A percentile compares a stretch with the other conserved stretches of the same genome.
These are phyloP conservation scores for Syngnathus typhle DNA, from an alignment of 2,113 vertebrate genomes.

Conservation along the genomic window DNA sequence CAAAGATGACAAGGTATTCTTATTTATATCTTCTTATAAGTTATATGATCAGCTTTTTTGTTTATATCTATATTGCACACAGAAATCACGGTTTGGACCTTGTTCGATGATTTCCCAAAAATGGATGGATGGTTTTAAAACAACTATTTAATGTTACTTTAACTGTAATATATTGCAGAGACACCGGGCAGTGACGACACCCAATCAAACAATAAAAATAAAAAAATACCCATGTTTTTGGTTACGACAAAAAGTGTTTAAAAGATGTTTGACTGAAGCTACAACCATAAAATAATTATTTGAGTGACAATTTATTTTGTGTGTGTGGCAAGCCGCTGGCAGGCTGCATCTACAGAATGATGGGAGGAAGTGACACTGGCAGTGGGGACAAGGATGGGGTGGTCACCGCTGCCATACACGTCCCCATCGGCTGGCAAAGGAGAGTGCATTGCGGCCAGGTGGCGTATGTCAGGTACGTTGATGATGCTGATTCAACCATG, in stretches of 20 bases:
- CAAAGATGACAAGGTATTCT: constrained; percentile 70
- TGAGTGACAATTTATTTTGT: neutral
- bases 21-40: neutral
- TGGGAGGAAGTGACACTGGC: constrained; percentile 85
- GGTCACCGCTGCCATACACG: constrained; percentile 71
- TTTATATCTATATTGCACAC: no score
- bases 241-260: neutral
- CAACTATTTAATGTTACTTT: no score
- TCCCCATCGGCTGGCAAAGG: constrained; percentile 85
- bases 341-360: constrained; percentile 82
- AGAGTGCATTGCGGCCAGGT: constrained; percentile 77
- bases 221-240: no score
- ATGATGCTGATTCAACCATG: constrained; percentile 2
- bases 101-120: no score
- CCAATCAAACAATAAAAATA: no score
- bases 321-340: constrained; percentile 71
- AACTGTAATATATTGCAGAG: no score
- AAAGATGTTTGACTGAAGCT: neutral
- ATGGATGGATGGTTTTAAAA: no score
- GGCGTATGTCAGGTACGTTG: constrained; percentile 78
- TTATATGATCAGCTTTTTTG: neutral
- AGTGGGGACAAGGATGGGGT: constrained; percentile 79
- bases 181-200: no score
- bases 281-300: neutral
- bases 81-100: no score